phyloP scores from a whole-genome alignment of 1,140 invertebrate species.

The Diprion similis region DNA sequence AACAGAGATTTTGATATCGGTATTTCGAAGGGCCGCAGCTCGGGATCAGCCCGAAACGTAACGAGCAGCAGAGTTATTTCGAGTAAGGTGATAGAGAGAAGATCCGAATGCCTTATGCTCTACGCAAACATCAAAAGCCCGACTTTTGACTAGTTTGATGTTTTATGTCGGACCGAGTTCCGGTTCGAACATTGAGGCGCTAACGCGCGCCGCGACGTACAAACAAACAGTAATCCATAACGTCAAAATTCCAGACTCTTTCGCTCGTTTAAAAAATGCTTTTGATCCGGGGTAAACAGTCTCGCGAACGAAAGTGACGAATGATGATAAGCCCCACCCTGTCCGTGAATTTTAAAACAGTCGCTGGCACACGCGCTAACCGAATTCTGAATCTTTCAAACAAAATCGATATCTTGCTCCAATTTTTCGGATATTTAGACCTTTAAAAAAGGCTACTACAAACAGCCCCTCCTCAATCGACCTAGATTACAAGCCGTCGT shows the following conservation, averaged over 20 bases:
- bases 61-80: neutral
- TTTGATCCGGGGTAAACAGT: neutral
- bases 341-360: no score
- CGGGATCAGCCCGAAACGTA: no score
- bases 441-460: no score
- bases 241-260: neutral
- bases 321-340: no score
- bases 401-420: no score
- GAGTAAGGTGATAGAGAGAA: neutral
- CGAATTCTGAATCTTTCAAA: no score
- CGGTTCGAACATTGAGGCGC: neutral
- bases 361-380: no score
- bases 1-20: no score
- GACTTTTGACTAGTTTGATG: constrained; percentile 2
- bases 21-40: no score
- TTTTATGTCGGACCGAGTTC: neutral
- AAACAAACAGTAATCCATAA: neutral
- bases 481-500: no score
- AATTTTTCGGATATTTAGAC: no score
- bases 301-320: neutral
- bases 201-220: neutral
- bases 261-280: neutral
- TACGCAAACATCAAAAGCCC: neutral
- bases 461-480: no score
- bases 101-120: neutral